A percentile compares a stretch with the other conserved stretches of the same genome.
These are phyloP conservation scores for Galagoides demidoff DNA, from an alignment of 2,797 vertebrate species.

Conservation along the genomic window DNA sequence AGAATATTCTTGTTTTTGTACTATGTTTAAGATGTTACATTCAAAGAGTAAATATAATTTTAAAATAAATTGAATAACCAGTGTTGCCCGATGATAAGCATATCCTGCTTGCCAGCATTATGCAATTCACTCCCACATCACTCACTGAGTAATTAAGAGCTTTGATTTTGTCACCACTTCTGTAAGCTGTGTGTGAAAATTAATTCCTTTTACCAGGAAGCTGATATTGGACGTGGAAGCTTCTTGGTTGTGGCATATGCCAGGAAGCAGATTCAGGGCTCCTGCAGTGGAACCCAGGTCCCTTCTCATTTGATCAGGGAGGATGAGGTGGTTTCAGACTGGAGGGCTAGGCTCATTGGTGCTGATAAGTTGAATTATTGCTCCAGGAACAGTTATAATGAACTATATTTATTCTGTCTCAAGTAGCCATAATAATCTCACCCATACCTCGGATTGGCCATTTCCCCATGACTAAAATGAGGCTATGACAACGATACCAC, in stretches of 20 bases:
- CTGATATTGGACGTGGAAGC: not conserved
- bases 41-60: not conserved
- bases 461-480: not conserved
- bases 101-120: not conserved
- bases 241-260: not conserved
- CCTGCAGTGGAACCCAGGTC: not conserved
- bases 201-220: not conserved
- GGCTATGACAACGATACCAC: not conserved
- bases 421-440: not conserved
- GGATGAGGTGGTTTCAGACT: not conserved
- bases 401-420: not conserved
- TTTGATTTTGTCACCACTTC: conserved; percentile 37
- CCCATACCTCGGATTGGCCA: not conserved
- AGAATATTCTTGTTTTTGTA: not conserved
- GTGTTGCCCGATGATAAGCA: conserved; percentile 18
- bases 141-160: conserved; percentile 39
- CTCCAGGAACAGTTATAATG: not conserved
- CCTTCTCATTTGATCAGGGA: not conserved
- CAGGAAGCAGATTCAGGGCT: not conserved
- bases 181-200: not conserved
- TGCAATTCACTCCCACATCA: not conserved
- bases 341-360: not conserved
- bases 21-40: not conserved
- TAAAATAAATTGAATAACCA: conserved; percentile 37
- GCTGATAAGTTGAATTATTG: not conserved